Base-by-base conservation (phyloP, 1,140 invertebrate species). In the Ceratina calcarata region DNA sequence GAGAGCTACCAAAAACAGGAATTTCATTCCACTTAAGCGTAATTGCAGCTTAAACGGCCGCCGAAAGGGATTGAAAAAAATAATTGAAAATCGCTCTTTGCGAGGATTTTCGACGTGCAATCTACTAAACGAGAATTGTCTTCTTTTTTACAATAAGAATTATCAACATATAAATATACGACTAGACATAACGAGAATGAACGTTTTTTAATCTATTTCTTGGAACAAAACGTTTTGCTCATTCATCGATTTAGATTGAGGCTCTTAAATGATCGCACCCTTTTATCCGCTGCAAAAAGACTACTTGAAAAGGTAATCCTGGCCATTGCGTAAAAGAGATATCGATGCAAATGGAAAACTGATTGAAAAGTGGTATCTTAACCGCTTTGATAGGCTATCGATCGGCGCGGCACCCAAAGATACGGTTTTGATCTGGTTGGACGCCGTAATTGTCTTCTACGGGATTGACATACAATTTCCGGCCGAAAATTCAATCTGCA, bases 401-500 rank as follows among this genome's bases (percentile, higher is more conserved):
- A 86, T 86, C 78, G 81, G 37, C 77, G 49, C 18, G 71, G 77
- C 61, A 82, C 60, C 72, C 70, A 83, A 86, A 81, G 84, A 77
- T 86, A 85, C 69, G 57, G 66, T 87, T 88, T 88, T 81, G 81
- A 81, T 85, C 83, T 85, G 72, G 73, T 81, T 83, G 83, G 27
- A 62, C 73, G 60, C 37, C 70, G 72, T 85, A 85, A 87, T 87
- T 87, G 86, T 87, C 85, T 85, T 82, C 51, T 71, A 69, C 73
- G 65, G 74, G 76, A 86, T 86, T 87, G 86, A 75, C 86, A 88
- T 85, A 86, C 86, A 87, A 87, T 88, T 88, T 88, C 81, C 86
- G 76, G 73, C 78, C 61, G 58, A 86, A 86, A 87, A 86, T 62
- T 45, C 37, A 45, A 20, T 61, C 58, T 64, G 65, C 53, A 18